Evolutionary conservation across 2,888 invertebrate genomes (phyloP), one percentile per base, ranked within the genome.

Genomic region (Erebia palarica): DNA sequence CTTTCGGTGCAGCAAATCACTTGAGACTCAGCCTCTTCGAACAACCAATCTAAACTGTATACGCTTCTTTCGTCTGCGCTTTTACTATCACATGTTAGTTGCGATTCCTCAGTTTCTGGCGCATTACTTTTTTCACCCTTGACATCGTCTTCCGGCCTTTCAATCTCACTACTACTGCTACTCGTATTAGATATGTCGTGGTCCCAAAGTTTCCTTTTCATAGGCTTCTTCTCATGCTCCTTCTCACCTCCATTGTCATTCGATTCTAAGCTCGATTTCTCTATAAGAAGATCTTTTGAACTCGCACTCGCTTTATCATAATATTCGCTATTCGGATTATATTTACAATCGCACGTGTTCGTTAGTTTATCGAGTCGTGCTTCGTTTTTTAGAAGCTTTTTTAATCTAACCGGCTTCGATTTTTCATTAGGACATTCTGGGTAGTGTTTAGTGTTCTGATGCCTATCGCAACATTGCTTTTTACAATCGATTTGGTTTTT

Each of bases 221-320:
- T 73, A 11, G 81, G 78, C 79, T 87, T 84, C 60, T 84, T 85
- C 4, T 82, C 81, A 16, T 84, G 85, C 77, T 75, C 87, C 80
- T 84, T 93, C 75, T 81, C 86, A 3, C 83, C 94, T 68, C 79
- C 85, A 81, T 82, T 92, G 65, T 94, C 94, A 78, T 91, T 94
- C 9, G 94, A 94, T 82, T 91, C 93, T 79, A 91, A 87, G 77
- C 94, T 90, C 75, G 93, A 91, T 85, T 94, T 94, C 79, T 94
- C 95, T 88, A 96, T 90, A 14, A 96, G 88, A 78, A 95, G 94
- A 85, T 96, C 96, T 88, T 96, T 96, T 14, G 96, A 96, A 80
- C 95, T 95, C 42, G 95, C 95, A 82, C 95, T 96, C 58, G 94
- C 94, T 81, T 95, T 94, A 80, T 96, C 96, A 74, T 94, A 94